Conservation (phyloP, 2,113 vertebrate species). For the Stomatorhinus ivindoensis region DNA sequence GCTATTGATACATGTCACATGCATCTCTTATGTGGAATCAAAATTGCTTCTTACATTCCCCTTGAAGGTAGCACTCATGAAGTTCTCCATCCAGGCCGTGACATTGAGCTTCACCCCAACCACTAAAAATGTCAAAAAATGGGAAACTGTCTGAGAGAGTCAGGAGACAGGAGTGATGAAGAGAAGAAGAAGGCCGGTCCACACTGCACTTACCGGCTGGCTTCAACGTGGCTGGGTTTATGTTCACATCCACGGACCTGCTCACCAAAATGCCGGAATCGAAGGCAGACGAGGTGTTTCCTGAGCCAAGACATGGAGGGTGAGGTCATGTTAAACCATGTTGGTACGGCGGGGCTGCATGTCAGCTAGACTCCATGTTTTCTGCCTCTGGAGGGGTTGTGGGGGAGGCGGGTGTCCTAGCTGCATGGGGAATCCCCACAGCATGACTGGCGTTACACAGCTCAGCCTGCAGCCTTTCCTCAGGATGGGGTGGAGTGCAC, state of each 20-base stretch:
- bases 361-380: neutral
- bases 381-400: neutral
- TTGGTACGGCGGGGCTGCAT: neutral
- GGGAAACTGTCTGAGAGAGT: conserved; percentile 20
- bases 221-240: conserved; percentile 71
- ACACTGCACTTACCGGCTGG: conserved; percentile 72
- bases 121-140: conserved; percentile 64
- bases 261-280: conserved; percentile 86
- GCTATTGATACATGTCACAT: neutral
- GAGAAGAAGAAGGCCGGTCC: neutral
- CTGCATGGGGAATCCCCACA: neutral
- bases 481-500: neutral
- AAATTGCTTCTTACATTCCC: conserved; percentile 65
- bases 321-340: neutral
- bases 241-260: conserved; percentile 75
- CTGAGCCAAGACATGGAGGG: conserved; percentile 39
- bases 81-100: conserved; percentile 76
- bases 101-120: conserved; percentile 86
- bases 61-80: conserved; percentile 76
- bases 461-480: neutral
- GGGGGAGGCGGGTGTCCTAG: neutral
- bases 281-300: conserved; percentile 59
- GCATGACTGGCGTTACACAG: neutral
- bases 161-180: neutral
- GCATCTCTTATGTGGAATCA: neutral